Conservation (phyloP, 1,140 invertebrate species). For the Dreissena rostriformis region DNA sequence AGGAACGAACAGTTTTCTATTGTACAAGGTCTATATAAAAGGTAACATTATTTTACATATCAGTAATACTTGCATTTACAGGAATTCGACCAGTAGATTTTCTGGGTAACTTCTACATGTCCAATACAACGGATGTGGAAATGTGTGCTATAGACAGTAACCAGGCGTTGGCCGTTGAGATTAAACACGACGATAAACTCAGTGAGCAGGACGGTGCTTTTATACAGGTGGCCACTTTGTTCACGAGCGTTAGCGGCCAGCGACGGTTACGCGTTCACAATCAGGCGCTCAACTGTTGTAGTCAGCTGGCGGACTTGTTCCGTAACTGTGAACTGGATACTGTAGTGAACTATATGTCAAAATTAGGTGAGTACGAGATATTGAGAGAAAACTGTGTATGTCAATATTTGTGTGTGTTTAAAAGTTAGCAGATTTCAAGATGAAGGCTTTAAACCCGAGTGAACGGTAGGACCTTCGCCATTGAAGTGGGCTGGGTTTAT, state of each 20-base stretch:
- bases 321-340: constrained; percentile 96
- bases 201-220: constrained; percentile 87
- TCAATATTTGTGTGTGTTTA: too few relatives aligned
- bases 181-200: constrained; percentile 99
- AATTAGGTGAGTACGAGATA: constrained; percentile 79
- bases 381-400: too few relatives aligned
- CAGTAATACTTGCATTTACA: constrained; percentile 54
- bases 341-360: constrained; percentile 95
- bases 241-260: constrained; percentile 95
- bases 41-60: too few relatives aligned
- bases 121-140: constrained; percentile 98
- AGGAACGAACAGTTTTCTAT: too few relatives aligned
- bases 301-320: constrained; percentile 96
- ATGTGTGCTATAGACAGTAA: constrained; percentile 93
- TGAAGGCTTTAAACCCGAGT: too few relatives aligned
- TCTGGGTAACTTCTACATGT: constrained; percentile 98
- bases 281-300: constrained; percentile 93
- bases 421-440: too few relatives aligned
- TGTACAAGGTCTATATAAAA: too few relatives aligned
- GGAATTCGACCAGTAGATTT: constrained; percentile 98
- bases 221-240: constrained; percentile 89
- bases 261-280: constrained; percentile 96
- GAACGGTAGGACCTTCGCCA: too few relatives aligned
- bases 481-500: too few relatives aligned
- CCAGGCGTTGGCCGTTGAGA: constrained; percentile 95